A percentile compares a stretch with the other conserved stretches of the same genome.
phyloP scores from a whole-genome alignment of 2,113 vertebrate species.

The Oreocharis arfaki region DNA sequence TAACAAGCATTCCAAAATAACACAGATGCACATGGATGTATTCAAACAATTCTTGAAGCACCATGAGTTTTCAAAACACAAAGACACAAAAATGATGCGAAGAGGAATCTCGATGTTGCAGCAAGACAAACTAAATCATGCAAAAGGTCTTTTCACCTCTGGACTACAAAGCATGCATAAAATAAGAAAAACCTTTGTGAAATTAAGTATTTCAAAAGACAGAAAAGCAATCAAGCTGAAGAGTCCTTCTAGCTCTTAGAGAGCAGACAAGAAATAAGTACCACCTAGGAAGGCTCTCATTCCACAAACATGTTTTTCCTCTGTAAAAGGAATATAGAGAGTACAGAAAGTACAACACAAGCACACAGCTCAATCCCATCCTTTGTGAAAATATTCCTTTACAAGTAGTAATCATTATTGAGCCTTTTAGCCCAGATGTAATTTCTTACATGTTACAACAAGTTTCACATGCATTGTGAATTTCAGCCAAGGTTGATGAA shows the following conservation, averaged over 20 bases:
- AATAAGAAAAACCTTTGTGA: not conserved
- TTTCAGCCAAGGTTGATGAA: constrained; percentile 91
- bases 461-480: constrained; percentile 79
- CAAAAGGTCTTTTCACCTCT: not conserved
- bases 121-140: not conserved
- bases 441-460: constrained; percentile 84
- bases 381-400: constrained; percentile 68
- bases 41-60: not conserved
- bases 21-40: not conserved
- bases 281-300: not conserved
- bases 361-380: constrained; percentile 18
- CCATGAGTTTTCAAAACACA: not conserved
- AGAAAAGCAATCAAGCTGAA: not conserved
- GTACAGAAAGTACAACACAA: not conserved
- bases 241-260: not conserved
- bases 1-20: not conserved
- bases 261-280: not conserved
- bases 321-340: not conserved
- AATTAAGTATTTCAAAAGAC: not conserved
- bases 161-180: not conserved
- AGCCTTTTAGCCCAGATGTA: constrained; percentile 81
- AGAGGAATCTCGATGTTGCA: not conserved
- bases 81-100: not conserved
- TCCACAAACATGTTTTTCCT: not conserved
- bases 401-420: constrained; percentile 83